Percentiles rank a stretch among this genome's conserved stretches.
phyloP scores from a whole-genome alignment of 2,888 invertebrate species.

The Pegoplata infirma region DNA sequence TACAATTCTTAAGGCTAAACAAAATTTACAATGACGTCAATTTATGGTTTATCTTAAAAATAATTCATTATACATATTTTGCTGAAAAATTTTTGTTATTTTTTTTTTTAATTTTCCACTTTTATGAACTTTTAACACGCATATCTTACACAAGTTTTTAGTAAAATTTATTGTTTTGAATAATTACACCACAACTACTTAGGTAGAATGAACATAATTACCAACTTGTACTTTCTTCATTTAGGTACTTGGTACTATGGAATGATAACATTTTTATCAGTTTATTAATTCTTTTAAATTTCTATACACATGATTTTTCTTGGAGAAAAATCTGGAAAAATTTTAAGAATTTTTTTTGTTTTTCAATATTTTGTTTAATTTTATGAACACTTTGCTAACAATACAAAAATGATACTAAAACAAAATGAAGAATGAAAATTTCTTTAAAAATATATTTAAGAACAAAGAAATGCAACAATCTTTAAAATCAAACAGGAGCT shows the following conservation, averaged over 20 bases:
- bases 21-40: slow-evolving; percentile 51
- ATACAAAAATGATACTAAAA: not conserved
- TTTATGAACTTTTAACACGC: slow-evolving; percentile 44
- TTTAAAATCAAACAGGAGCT: no score
- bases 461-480: slow-evolving; percentile 22
- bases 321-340: slow-evolving; percentile 12
- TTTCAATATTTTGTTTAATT: not conserved
- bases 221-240: not conserved
- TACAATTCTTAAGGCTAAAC: not conserved
- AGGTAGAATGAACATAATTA: no score
- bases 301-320: slow-evolving; percentile 10
- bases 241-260: slow-evolving; percentile 6
- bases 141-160: slow-evolving; percentile 12
- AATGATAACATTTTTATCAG: not conserved
- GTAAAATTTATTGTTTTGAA: not conserved
- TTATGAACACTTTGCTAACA: not conserved
- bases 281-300: not conserved
- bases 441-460: slow-evolving; percentile 13
- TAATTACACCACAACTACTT: slow-evolving; percentile 17
- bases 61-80: slow-evolving; percentile 4
- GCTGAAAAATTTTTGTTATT: not conserved
- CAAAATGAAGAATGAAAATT: not conserved
- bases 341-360: not conserved
- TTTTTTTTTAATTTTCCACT: slow-evolving; percentile 10
- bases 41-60: slow-evolving; percentile 35